Evolutionary conservation across 2,797 vertebrate species (phyloP).

Genomic region (Scyliorhinus canicula): DNA sequence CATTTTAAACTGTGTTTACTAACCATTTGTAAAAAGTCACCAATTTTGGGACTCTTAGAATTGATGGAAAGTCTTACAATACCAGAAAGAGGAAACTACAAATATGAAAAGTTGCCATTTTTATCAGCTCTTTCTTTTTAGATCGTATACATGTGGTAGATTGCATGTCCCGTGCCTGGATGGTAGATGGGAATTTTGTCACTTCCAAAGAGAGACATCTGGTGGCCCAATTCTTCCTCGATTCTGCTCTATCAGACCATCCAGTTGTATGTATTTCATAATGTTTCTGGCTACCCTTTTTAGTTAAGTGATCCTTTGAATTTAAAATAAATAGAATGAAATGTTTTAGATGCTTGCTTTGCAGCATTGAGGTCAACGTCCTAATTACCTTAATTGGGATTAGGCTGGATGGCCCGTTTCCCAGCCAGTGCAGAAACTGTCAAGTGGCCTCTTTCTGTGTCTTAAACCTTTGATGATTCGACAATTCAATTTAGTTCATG

Average conservation of each 20-base stretch:
- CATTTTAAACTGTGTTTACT: not conserved
- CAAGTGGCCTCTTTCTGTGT: too few relatives aligned
- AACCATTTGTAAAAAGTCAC: not conserved
- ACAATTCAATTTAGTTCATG: not conserved
- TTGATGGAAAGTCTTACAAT: not conserved
- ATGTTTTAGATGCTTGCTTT: not conserved
- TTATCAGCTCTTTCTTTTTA: not conserved
- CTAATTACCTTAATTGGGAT: not conserved
- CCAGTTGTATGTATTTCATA: not conserved
- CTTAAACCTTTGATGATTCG: too few relatives aligned
- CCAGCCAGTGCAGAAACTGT: too few relatives aligned
- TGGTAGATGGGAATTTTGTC: conserved; percentile 34
- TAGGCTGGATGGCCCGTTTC: too few relatives aligned
- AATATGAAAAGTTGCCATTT: not conserved
- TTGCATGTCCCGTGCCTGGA: conserved; percentile 23
- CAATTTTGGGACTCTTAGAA: not conserved
- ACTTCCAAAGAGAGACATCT: conserved; percentile 21
- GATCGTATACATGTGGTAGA: conserved; percentile 21
- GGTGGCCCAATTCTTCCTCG: conserved; percentile 21
- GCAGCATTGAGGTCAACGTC: not conserved
- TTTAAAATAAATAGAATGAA: not conserved
- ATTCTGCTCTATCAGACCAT: conserved; percentile 7
- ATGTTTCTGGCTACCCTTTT: not conserved
- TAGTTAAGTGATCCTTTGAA: not conserved
- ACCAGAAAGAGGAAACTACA: not conserved